Conservation (phyloP, 2,113 vertebrate genomes). For the Lycaon pictus region DNA sequence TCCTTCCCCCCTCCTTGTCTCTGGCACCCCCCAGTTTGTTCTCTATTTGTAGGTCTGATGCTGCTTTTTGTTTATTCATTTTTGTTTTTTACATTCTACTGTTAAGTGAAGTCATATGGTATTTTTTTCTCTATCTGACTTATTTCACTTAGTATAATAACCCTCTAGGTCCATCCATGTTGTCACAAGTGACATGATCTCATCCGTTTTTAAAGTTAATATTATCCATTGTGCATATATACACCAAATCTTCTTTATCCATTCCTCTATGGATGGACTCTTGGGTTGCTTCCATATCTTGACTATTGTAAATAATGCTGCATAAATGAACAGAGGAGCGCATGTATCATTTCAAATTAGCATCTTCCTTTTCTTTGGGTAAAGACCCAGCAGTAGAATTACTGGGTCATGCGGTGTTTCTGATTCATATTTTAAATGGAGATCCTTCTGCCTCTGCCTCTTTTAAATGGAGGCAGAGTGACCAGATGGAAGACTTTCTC, state of each 20-base stretch:
- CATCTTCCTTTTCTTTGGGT: background rate
- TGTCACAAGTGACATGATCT: background rate
- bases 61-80: background rate
- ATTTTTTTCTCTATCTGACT: background rate
- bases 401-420: background rate
- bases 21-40: background rate
- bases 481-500: background rate
- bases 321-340: background rate
- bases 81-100: background rate
- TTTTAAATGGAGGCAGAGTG: too few relatives aligned
- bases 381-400: background rate
- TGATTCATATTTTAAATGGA: background rate
- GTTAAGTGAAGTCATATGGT: background rate
- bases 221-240: background rate
- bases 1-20: background rate
- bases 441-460: background rate
- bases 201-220: background rate
- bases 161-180: background rate
- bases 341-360: background rate
- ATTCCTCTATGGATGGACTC: background rate
- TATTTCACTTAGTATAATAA: background rate
- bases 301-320: background rate
- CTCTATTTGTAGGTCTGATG: background rate
- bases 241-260: background rate
- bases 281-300: background rate